Evolutionary conservation across 2,797 vertebrate genomes (phyloP), one percentile per base, ranked within the genome.

Genomic region (Cyclura pinguis): DNA sequence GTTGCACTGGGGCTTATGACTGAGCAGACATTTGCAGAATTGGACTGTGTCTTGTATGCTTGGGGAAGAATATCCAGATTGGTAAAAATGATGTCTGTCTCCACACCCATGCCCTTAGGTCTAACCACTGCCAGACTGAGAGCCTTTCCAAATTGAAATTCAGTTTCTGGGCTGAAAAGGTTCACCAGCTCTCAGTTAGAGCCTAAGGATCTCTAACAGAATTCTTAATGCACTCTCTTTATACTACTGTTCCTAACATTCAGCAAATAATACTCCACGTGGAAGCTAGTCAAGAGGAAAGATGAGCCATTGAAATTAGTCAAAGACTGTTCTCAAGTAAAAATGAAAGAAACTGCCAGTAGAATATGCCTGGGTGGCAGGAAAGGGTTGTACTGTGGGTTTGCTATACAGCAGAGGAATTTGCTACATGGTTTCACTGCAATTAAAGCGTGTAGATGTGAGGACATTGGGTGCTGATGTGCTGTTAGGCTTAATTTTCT

Each of bases 401-500:
- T 10, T 47, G 6, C 29, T 76, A 62, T 10, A 14, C 10, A 52
- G 14, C 9, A 64, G 29, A 18, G 3, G 4, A 76, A 38, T 83
- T 12, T 0, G 0, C 88, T 1, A 13, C 29, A 22, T 73, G 38
- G 27, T 69, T 69, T 77, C 73, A 24, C 24, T 55, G 62, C 47
- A 57, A 1, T 77, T 22, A 27, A 86, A 47, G 27, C 57, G 57
- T 64, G 50, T 32, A 50, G 24, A 42, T 7, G 74, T 64, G 59
- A 82, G 55, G n/a, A 82, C 9, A 22, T 82, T 76, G 62, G 6
- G 20, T 86, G 14, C 47, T 55, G 77, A 52, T n/a, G 20, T 86
- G 32, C 59, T 14, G 10, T 88, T 55, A 6, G 29, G 67, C 80
- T 88, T 85, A 59, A 94, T 32, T 8, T 67, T 88, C 35, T 91